phyloP scores from a whole-genome alignment of 2,888 invertebrate genomes.

The Agelastica alni region DNA sequence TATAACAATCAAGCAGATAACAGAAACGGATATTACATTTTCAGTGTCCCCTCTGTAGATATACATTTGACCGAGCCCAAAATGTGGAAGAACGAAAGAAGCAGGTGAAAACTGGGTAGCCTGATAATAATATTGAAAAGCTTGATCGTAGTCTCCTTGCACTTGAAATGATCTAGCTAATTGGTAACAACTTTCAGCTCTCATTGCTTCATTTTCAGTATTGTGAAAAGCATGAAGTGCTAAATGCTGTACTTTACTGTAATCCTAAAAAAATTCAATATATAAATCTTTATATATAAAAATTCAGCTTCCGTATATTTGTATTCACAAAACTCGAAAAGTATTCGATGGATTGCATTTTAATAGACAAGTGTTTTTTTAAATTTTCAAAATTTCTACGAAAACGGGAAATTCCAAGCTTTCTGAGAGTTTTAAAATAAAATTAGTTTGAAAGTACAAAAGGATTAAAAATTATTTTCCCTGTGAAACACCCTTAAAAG shows the following conservation, averaged over 20 bases:
- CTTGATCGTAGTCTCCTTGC: slow-evolving; percentile 93
- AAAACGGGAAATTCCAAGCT: too few relatives aligned
- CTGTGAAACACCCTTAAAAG: too few relatives aligned
- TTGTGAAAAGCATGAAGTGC: slow-evolving; percentile 98
- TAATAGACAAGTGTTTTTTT: too few relatives aligned
- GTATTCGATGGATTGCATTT: neutral
- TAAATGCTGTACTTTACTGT: slow-evolving; percentile 93
- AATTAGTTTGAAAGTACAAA: neutral
- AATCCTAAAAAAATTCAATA: slow-evolving; percentile 69
- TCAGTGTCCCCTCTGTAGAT: slow-evolving; percentile 95
- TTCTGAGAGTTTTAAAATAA: too few relatives aligned
- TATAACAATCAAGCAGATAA: too few relatives aligned
- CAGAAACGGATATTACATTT: too few relatives aligned
- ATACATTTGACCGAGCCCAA: slow-evolving; percentile 99
- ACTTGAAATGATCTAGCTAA: slow-evolving; percentile 95
- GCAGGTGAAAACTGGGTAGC: slow-evolving; percentile 97
- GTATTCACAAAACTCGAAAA: neutral
- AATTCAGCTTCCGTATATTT: too few relatives aligned
- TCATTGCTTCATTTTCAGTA: slow-evolving; percentile 98
- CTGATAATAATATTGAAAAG: slow-evolving; percentile 98
- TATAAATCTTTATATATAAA: too few relatives aligned
- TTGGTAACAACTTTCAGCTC: slow-evolving; percentile 98
- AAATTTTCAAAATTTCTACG: too few relatives aligned
- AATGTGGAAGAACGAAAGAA: slow-evolving; percentile 95
- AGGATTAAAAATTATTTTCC: too few relatives aligned